Base-by-base conservation (phyloP, 2,888 invertebrate genomes). In the Nasonia oneida region DNA sequence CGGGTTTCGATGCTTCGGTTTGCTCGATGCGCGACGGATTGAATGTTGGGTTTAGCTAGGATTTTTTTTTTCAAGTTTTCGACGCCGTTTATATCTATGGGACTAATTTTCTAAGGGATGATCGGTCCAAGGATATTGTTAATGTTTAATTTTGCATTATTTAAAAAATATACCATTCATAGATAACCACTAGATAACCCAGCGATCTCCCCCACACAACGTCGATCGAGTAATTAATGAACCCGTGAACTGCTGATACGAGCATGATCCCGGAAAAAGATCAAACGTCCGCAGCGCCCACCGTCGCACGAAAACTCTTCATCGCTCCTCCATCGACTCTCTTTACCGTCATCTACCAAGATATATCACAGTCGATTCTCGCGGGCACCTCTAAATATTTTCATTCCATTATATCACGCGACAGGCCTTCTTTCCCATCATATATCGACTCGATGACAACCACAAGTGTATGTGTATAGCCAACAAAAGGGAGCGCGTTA, bases 191-290 rank as follows among this genome's bases (percentile, higher is more conserved):
- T 42, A 42, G 42, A 42, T 42, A 42, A 42, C 42, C 6, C 42
- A 42, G 42, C 47, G 12, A 47, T 1, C 42, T 6, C 42, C 42
- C 42, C 42, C 42, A 42, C 42, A 6, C 29, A 23, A 29, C 14
- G 23, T 29, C 29, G 23, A 64, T 6, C 23, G 29, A 67, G 33
- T 33, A 67, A 67, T 67, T 67, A 67, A 67, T 67, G 67, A 67
- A 33, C 33, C 29, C 33, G 14, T 67, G 33, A 67, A 67, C 10
- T 67, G 67, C 67, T 33, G 67, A 29, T 67, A 61, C 67, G 67
- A 67, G 23, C 67, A 67, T 67, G 67, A 67, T 23, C 67, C 33
- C 33, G 29, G 23, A 67, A n/a, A 67, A 67, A 67, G 67, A 67
- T 67, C 29, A 67, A 67, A 67, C 57, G 10, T 14, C 3, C 64